Percentiles rank a stretch among this genome's conserved stretches.
Evolutionary conservation across 1,140 invertebrate genomes (phyloP).

Genomic region (Drosophila nikananu): DNA sequence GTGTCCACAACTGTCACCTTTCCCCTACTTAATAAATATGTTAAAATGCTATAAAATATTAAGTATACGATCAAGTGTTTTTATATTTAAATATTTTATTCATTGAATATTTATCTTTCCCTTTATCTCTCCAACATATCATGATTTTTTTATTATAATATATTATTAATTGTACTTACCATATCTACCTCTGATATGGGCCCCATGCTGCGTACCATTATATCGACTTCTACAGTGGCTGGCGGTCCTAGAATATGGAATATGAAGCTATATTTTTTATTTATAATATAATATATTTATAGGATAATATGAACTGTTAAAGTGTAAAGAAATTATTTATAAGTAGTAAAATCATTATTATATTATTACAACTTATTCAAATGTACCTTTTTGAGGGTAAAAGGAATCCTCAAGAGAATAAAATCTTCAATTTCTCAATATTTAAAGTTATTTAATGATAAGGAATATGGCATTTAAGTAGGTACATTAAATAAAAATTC

Average conservation of each 20-base stretch:
- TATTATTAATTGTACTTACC: slow-evolving; percentile 87
- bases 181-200: slow-evolving; percentile 95
- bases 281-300: neutral
- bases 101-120: neutral
- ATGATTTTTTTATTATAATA: neutral
- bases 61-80: neutral
- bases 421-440: neutral
- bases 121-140: neutral
- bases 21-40: neutral
- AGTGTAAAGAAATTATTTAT: neutral
- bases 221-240: slow-evolving; percentile 93
- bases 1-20: too few relatives aligned
- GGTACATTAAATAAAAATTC: neutral
- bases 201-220: slow-evolving; percentile 95
- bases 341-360: neutral
- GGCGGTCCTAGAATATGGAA: slow-evolving; percentile 88
- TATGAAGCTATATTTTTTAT: neutral
- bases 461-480: neutral
- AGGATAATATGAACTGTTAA: neutral
- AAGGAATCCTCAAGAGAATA: too few relatives aligned
- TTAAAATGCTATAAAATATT: neutral
- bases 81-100: neutral
- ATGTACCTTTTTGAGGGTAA: too few relatives aligned
- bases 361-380: too few relatives aligned
- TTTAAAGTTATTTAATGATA: too few relatives aligned